These are phyloP conservation scores for Loris lydekkerianus DNA, from an alignment of 2,797 vertebrate genomes.

Conservation along the genomic window DNA sequence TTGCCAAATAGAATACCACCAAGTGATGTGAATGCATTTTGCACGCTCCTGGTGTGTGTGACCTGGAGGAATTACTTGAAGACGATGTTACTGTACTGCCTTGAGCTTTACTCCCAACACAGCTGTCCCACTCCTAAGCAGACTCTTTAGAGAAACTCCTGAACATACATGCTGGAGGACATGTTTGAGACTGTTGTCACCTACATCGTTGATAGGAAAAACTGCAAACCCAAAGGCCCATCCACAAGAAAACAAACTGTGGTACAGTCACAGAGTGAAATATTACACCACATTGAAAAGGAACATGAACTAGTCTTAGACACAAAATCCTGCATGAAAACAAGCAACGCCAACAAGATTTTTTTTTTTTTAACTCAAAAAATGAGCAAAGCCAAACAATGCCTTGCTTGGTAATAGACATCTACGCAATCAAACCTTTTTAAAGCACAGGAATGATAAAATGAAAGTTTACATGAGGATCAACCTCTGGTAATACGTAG, in stretches of 20 bases:
- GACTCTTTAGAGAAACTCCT: neutral
- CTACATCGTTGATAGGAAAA: neutral
- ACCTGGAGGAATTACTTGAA: neutral
- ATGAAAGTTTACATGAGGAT: neutral
- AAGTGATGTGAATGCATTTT: neutral
- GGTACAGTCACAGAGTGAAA: neutral
- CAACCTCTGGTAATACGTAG: neutral
- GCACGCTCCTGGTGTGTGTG: neutral
- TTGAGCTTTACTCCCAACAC: neutral
- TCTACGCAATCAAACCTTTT: neutral
- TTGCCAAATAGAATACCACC: neutral
- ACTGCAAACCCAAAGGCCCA: neutral
- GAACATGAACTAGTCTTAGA: neutral
- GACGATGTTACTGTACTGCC: neutral
- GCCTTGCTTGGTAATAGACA: neutral
- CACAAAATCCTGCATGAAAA: constrained; percentile 34
- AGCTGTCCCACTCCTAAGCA: constrained; percentile 7
- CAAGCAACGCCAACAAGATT: neutral
- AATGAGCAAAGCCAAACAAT: neutral
- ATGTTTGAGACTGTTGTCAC: neutral
- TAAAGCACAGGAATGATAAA: neutral
- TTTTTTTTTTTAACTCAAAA: constrained; percentile 53
- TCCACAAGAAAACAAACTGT: neutral
- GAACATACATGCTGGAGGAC: neutral
- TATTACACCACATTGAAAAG: neutral